phyloP scores from a whole-genome alignment of 1,140 invertebrate species.

The Cydia pomonella region DNA sequence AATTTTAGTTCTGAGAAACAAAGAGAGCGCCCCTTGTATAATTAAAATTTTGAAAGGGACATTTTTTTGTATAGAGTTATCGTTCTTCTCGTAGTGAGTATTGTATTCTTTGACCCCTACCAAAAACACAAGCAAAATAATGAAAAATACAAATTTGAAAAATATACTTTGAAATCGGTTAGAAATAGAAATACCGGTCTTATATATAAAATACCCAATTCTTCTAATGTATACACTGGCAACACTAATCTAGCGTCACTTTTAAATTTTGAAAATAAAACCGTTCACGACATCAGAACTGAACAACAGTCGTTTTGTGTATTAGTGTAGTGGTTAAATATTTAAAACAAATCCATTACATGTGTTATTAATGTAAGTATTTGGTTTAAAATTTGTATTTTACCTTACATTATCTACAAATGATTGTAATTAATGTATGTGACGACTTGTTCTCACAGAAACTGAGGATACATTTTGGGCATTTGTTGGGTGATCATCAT shows the following conservation, averaged over 20 bases:
- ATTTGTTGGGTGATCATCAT: not conserved
- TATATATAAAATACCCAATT: not conserved
- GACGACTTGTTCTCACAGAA: not conserved
- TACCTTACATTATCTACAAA: slow-evolving; percentile 20
- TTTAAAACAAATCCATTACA: not conserved
- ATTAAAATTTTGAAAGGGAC: too few species aligned
- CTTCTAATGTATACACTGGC: slow-evolving; percentile 31
- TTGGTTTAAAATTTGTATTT: not conserved
- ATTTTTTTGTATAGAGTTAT: too few species aligned
- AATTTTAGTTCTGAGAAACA: too few species aligned
- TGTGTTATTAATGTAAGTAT: slow-evolving; percentile 7
- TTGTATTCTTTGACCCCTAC: too few species aligned
- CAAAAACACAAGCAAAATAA: too few species aligned
- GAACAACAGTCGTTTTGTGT: slow-evolving; percentile 19
- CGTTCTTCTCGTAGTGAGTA: too few species aligned
- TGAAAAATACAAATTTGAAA: too few species aligned
- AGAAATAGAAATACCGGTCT: not conserved
- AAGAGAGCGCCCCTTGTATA: too few species aligned
- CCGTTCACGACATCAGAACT: slow-evolving; percentile 48
- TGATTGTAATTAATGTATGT: slow-evolving; percentile 25
- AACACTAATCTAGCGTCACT: slow-evolving; percentile 49
- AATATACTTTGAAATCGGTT: too few species aligned
- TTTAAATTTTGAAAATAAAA: slow-evolving; percentile 66
- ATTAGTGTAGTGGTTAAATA: not conserved
- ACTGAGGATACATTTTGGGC: not conserved